A percentile compares a stretch with the other conserved stretches of the same genome.
phyloP scores from a whole-genome alignment of 1,140 invertebrate species.

The Condylostylus longicornis region DNA sequence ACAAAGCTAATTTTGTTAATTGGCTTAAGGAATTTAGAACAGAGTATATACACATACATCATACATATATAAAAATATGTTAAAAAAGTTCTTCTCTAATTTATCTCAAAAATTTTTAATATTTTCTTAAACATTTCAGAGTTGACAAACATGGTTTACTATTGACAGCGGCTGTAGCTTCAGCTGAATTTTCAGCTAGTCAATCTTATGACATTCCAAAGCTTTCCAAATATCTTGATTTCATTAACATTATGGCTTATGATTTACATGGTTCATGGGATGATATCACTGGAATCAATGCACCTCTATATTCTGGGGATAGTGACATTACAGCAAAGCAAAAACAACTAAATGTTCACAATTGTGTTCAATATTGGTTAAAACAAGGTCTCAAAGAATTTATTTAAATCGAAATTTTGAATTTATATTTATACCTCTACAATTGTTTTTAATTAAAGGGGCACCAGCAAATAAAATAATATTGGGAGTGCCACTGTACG shows the following conservation, averaged over 20 bases:
- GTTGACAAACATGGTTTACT: constrained; percentile 35
- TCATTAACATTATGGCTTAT: constrained; percentile 54
- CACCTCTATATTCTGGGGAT: constrained; percentile 36
- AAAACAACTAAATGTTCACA: constrained; percentile 30
- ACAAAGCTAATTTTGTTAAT: constrained; percentile 35
- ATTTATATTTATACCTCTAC: constrained; percentile 41
- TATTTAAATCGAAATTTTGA: constrained; percentile 30
- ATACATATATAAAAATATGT: constrained; percentile 37
- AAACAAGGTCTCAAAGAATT: constrained; percentile 28
- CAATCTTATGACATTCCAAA: constrained; percentile 43
- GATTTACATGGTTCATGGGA: constrained; percentile 55
- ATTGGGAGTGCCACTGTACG: constrained; percentile 54
- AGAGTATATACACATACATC: constrained; percentile 30
- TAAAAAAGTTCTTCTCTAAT: constrained; percentile 14
- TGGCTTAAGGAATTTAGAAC: constrained; percentile 41
- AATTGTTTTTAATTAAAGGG: constrained; percentile 23
- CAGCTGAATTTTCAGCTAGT: constrained; percentile 36
- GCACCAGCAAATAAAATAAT: constrained; percentile 47
- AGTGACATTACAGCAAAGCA: constrained; percentile 8
- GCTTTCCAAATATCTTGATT: constrained; percentile 38
- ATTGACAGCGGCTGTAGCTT: constrained; percentile 46
- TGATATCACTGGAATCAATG: constrained; percentile 40
- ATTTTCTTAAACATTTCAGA: constrained; percentile 12
- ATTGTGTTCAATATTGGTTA: constrained; percentile 45
- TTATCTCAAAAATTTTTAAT: background rate